Evolutionary conservation across 2,113 vertebrate genomes (phyloP).

Genomic region (Emydura subglobosa): DNA sequence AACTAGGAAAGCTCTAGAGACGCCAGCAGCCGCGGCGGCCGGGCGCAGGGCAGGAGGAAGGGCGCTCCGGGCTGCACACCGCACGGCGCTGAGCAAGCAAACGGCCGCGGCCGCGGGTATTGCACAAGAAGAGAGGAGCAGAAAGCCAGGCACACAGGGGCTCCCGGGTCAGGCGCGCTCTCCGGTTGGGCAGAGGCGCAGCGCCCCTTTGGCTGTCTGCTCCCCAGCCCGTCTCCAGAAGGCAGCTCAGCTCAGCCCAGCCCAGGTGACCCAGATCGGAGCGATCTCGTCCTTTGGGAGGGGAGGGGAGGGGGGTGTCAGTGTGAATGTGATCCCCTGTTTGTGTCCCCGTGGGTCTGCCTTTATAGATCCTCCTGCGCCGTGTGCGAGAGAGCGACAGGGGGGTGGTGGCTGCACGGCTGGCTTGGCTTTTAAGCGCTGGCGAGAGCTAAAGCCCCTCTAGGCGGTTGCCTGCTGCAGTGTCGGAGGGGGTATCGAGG

Average conservation of each 20-base stretch:
- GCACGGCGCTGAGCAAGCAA: too few species aligned
- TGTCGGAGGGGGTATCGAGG: too few species aligned
- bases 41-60: constrained; percentile 35
- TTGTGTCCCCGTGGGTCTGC: neutral
- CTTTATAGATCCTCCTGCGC: rapidly evolving
- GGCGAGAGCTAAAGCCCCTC: neutral
- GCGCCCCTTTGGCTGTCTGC: rapidly evolving
- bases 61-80: constrained; percentile 6
- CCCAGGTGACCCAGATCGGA: neutral
- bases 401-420: neutral
- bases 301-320: neutral
- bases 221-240: neutral
- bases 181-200: neutral
- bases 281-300: too few species aligned
- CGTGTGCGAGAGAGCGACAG: neutral
- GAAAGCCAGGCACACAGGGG: neutral
- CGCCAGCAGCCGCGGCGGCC: neutral
- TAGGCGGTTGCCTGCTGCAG: too few species aligned
- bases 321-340: neutral
- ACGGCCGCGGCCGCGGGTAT: neutral
- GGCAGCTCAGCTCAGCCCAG: neutral
- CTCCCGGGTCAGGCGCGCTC: constrained; percentile 17
- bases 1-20: constrained; percentile 78
- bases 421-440: too few species aligned
- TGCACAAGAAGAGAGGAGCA: neutral